Percentiles rank a stretch among this genome's conserved stretches.
phyloP scores from a whole-genome alignment of 2,797 vertebrate species.

The Microtus obscurus region DNA sequence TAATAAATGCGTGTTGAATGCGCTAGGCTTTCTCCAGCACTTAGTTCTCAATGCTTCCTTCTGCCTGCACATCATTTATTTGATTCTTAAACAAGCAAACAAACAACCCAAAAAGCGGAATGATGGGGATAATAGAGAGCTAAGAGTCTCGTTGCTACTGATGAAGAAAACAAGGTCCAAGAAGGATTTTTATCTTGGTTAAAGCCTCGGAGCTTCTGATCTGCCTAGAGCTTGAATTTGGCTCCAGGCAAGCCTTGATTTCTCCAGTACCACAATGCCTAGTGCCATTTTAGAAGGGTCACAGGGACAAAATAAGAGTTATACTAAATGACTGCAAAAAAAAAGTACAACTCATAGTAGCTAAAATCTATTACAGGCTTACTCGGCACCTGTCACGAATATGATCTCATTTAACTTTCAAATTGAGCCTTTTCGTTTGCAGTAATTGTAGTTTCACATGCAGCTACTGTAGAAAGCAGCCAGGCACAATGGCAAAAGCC shows the following conservation, averaged over 20 bases:
- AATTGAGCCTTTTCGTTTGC: neutral
- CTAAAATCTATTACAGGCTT: constrained; percentile 7
- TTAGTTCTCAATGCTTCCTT: constrained; percentile 54
- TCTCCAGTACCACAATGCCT: neutral
- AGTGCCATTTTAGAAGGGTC: neutral
- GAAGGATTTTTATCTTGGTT: constrained; percentile 26
- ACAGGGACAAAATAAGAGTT: neutral
- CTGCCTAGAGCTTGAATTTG: neutral
- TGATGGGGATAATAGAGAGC: neutral
- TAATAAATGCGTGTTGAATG: constrained; percentile 69
- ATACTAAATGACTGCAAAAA: neutral
- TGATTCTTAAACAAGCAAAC: constrained; percentile 63
- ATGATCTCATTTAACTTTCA: constrained; percentile 25
- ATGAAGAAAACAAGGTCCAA: neutral
- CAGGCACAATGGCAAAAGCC: neutral
- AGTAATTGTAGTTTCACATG: neutral
- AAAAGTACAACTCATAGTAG: neutral
- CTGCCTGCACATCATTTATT: neutral
- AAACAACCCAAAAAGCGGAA: neutral
- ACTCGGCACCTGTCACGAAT: neutral
- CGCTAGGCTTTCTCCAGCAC: constrained; percentile 54
- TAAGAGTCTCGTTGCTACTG: neutral
- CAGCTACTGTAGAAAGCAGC: neutral
- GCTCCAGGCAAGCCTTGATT: neutral
- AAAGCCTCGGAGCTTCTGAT: neutral